Base-by-base conservation (phyloP, 2,797 vertebrate species). In the Gorsachius magnificus region DNA sequence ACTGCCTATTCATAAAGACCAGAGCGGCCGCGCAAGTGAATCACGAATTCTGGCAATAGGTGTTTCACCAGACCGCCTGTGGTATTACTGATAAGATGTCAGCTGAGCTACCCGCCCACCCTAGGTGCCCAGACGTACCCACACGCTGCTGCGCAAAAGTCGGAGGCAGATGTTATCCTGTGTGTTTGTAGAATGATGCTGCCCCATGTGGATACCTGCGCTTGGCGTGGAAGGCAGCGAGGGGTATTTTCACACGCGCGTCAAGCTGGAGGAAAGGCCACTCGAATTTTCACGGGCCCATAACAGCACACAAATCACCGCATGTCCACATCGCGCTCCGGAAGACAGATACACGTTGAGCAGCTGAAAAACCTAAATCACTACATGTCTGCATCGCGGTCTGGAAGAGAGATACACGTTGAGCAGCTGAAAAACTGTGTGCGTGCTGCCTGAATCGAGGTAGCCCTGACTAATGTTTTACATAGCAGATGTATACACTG, bases 1-100 rank as follows among this genome's bases (percentile, higher is more conserved):
- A 5, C 83, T 93, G 68, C 66, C 26, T 93, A 83, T 84, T 96
- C 83, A 96, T 91, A 80, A 90, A 72, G 83, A 93, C 20, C n/a
- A 31, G 25, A 41, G 63, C 16, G 12, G 31, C 36, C 61, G 61
- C 71, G 88, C 46, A 65, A 68, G 0, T 33, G 45, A 88, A 96
- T 84, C 31, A 13, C 64, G 57, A 82, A 61, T 70, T 83, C 88
- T 35, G 56, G 66, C 63, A 90, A 63, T 58, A 81, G 68, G 10
- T 70, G 57, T 64, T 95, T 89, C 86, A 71, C 53, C 74, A 57
- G 53, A 28, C n/a, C 3, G 4, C 0, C 0, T 31, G 29, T 69
- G 89, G 87, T 93, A 78, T 29, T 38, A 78, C 68, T 16, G 61
- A 72, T 82, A 53, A 79, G 64, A 78, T 61, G 45, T 56, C 21